phyloP scores from a whole-genome alignment of 2,888 invertebrate genomes.

The Blomia tropicalis region DNA sequence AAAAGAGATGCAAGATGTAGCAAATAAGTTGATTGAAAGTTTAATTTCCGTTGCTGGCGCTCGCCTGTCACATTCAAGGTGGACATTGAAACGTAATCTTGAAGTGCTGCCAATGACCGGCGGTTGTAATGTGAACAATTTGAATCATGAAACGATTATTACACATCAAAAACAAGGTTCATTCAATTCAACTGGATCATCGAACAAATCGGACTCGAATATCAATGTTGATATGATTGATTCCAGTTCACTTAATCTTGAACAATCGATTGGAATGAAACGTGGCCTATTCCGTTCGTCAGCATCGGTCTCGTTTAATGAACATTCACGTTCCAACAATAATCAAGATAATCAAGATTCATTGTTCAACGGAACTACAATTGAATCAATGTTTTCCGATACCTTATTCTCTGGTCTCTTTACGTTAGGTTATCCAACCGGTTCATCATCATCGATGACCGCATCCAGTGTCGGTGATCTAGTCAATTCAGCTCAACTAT shows the following conservation, averaged over 20 bases:
- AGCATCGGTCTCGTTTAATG: neutral
- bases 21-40: constrained; percentile 52
- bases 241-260: neutral
- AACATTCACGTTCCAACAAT: neutral
- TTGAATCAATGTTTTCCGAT: neutral
- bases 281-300: neutral
- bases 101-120: constrained; percentile 47
- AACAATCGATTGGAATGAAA: neutral
- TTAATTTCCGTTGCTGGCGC: constrained; percentile 62
- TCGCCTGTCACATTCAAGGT: constrained; percentile 71
- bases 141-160: neutral
- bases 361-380: neutral
- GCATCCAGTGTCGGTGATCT: neutral
- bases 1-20: constrained; percentile 52
- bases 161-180: constrained; percentile 14
- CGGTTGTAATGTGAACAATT: neutral
- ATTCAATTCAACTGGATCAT: constrained; percentile 33
- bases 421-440: neutral
- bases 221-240: neutral
- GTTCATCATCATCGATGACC: neutral
- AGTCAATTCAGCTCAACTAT: neutral
- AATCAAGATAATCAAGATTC: neutral
- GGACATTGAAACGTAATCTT: constrained; percentile 56
- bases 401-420: neutral
- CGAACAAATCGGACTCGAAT: neutral